Percentiles rank a stretch among this genome's conserved stretches.
phyloP scores from a whole-genome alignment of 2,888 invertebrate species.

The Buathra laborator region DNA sequence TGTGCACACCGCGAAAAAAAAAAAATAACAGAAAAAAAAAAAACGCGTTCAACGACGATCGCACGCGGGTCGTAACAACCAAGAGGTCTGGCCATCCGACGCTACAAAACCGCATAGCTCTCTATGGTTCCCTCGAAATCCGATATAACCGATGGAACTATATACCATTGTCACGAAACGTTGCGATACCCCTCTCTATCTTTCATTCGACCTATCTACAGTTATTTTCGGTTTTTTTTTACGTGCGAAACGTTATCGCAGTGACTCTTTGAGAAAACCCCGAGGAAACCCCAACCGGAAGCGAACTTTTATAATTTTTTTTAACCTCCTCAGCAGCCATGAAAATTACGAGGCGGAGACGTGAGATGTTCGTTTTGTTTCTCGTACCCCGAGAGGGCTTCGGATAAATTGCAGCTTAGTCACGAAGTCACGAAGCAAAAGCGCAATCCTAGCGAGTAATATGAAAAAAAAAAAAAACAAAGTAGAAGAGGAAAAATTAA shows the following conservation, averaged over 20 bases:
- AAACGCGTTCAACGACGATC: not conserved
- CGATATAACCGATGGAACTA: too few species aligned
- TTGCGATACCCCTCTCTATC: not conserved
- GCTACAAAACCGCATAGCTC: not conserved
- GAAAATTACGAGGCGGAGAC: not conserved
- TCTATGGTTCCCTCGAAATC: too few species aligned
- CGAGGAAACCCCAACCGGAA: too few species aligned
- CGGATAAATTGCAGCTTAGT: not conserved
- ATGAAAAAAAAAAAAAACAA: constrained; percentile 3
- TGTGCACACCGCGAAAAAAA: constrained; percentile 17
- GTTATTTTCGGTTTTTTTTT: not conserved
- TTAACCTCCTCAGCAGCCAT: too few species aligned
- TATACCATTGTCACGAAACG: not conserved
- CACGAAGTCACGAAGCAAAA: constrained; percentile 2
- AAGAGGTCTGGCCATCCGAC: not conserved
- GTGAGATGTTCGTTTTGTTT: not conserved
- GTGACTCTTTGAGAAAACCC: not conserved
- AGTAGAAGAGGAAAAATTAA: not conserved
- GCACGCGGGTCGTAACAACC: not conserved
- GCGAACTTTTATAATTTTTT: too few species aligned
- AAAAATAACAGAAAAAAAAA: not conserved
- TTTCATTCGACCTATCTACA: not conserved
- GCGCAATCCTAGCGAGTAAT: constrained; percentile 7
- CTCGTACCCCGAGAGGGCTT: not conserved
- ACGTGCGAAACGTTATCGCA: not conserved